Percentiles rank a stretch among this genome's conserved stretches.
These are phyloP conservation scores for Erebia ligea DNA, from an alignment of 2,888 invertebrate species.

Conservation along the genomic window DNA sequence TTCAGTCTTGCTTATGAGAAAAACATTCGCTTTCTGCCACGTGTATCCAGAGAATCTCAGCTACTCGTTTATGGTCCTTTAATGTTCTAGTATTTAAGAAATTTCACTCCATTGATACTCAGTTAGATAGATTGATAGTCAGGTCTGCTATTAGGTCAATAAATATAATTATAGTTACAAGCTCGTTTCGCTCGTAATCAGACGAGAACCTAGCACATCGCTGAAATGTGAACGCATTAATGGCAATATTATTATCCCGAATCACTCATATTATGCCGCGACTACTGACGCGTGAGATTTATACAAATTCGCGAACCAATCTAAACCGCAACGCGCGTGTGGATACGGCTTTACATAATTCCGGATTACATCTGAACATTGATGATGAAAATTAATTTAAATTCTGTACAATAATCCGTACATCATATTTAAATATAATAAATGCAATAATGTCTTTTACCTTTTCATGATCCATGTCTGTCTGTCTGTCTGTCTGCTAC, in stretches of 20 bases:
- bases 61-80: too few relatives aligned
- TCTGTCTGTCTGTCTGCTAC: too few relatives aligned
- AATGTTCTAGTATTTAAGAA: too few relatives aligned
- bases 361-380: slow-evolving; percentile 27
- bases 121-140: too few relatives aligned
- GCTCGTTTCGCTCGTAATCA: background rate
- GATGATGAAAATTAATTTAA: slow-evolving; percentile 29
- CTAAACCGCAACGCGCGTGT: slow-evolving; percentile 41
- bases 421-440: background rate
- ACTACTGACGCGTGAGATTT: slow-evolving; percentile 44
- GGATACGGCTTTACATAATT: slow-evolving; percentile 20
- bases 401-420: background rate
- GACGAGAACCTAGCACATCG: background rate
- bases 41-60: too few relatives aligned
- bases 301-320: slow-evolving; percentile 46
- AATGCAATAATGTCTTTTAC: too few relatives aligned
- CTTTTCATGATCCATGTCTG: too few relatives aligned
- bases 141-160: background rate
- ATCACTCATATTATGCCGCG: slow-evolving; percentile 39
- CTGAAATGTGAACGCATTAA: slow-evolving; percentile 31
- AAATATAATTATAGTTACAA: background rate
- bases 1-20: too few relatives aligned
- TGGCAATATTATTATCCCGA: slow-evolving; percentile 39
- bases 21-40: too few relatives aligned
- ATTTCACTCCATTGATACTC: too few relatives aligned